Conservation (phyloP, 2,797 vertebrate species). For the Notoglanidium macrostoma region DNA sequence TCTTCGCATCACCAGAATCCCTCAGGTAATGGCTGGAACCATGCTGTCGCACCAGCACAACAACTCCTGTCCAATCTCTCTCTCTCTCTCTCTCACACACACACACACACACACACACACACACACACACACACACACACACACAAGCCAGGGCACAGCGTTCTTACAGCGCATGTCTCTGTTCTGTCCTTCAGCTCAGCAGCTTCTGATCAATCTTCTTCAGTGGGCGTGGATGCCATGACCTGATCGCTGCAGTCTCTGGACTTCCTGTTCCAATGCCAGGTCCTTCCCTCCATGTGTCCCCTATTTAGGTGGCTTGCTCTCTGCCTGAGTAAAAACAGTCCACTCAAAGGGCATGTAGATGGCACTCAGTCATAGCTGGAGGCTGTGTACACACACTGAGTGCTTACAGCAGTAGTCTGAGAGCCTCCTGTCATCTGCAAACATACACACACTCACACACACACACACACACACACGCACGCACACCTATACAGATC, state of each 20-base stretch:
- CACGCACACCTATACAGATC: slow-evolving; percentile 34
- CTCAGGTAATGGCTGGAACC: slow-evolving; percentile 48
- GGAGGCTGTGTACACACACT: slow-evolving; percentile 13
- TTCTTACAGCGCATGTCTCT: slow-evolving; percentile 39
- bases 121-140: neutral
- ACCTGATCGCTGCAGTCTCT: slow-evolving; percentile 51
- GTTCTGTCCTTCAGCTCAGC: slow-evolving; percentile 55
- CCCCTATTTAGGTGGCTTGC: slow-evolving; percentile 36
- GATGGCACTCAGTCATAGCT: slow-evolving; percentile 20
- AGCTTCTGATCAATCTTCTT: slow-evolving; percentile 50
- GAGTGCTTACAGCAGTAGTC: slow-evolving; percentile 23
- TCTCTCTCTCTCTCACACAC: neutral
- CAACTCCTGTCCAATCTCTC: slow-evolving; percentile 5
- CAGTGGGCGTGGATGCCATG: slow-evolving; percentile 45
- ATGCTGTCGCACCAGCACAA: slow-evolving; percentile 7
- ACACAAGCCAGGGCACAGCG: neutral
- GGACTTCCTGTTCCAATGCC: slow-evolving; percentile 56
- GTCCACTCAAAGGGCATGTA: slow-evolving; percentile 28
- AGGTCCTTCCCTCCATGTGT: slow-evolving; percentile 47
- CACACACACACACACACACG: slow-evolving; percentile 47
- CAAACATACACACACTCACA: slow-evolving; percentile 47
- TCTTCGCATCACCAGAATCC: slow-evolving; percentile 43
- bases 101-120: slow-evolving; percentile 1
- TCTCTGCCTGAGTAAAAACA: slow-evolving; percentile 47
- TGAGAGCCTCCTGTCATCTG: slow-evolving; percentile 42